Evolutionary conservation across 2,797 vertebrate genomes (phyloP).

Genomic region (Todus mexicanus): DNA sequence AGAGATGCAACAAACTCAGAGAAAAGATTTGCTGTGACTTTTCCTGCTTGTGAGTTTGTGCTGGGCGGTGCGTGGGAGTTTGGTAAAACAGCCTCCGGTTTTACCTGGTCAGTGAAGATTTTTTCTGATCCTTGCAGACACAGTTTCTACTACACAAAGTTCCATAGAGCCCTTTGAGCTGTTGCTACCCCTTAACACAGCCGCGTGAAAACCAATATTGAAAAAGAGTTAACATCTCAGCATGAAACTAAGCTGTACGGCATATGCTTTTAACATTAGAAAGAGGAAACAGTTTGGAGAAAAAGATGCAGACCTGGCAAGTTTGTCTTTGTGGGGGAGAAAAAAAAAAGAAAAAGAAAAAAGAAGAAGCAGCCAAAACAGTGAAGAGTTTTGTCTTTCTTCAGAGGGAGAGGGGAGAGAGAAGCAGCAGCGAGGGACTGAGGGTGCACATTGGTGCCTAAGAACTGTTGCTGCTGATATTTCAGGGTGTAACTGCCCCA

Average conservation of each 20-base stretch:
- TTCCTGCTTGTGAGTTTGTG: background rate
- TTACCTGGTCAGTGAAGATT: background rate
- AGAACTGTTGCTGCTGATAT: background rate
- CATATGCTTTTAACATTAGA: slow-evolving; percentile 61
- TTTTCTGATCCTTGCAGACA: background rate
- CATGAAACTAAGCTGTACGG: background rate
- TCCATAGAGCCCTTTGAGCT: background rate
- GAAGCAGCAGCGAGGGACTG: rapidly evolving
- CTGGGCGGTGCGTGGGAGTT: background rate
- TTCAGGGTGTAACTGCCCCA: background rate
- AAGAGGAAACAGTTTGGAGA: slow-evolving; percentile 62
- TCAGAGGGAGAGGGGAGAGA: background rate
- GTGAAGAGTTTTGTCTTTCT: background rate
- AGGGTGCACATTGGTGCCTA: background rate
- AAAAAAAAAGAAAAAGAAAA: background rate
- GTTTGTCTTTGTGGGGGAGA: slow-evolving; percentile 41
- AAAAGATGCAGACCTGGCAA: slow-evolving; percentile 68
- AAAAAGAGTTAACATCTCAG: slow-evolving; percentile 25
- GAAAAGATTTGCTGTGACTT: background rate
- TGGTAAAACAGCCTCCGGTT: background rate
- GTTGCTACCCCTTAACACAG: background rate
- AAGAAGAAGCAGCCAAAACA: background rate
- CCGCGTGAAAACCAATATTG: background rate
- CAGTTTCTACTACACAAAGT: background rate
- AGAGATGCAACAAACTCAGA: background rate